Evolutionary conservation across 2,797 vertebrate genomes (phyloP).

Genomic region (Poliocrania exsul): DNA sequence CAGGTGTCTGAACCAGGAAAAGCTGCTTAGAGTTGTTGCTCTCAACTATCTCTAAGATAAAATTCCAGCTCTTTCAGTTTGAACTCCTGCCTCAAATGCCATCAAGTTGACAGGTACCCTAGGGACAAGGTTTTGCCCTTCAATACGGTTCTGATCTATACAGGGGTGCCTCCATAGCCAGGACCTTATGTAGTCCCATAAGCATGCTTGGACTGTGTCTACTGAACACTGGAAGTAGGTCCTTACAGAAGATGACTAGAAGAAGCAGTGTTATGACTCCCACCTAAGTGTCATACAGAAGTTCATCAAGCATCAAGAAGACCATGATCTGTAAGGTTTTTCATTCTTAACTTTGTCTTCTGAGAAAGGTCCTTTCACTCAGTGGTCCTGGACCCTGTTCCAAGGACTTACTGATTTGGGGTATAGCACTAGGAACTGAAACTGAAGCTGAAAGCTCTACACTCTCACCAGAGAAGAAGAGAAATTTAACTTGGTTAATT

Average conservation of each 20-base stretch:
- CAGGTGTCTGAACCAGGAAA: background rate
- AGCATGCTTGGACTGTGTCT: background rate
- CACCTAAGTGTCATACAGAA: background rate
- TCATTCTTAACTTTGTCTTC: background rate
- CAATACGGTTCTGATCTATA: background rate
- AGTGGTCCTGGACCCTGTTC: background rate
- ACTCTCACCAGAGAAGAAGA: background rate
- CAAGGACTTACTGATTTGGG: background rate
- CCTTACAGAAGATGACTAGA: background rate
- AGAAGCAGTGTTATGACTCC: background rate
- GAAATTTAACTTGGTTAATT: background rate
- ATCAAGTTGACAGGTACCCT: background rate
- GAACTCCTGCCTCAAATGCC: background rate
- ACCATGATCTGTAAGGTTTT: background rate
- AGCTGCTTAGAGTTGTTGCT: background rate
- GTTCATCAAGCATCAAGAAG: background rate
- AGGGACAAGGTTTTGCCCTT: background rate
- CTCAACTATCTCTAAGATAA: background rate
- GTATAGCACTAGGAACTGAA: background rate
- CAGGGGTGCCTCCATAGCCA: background rate
- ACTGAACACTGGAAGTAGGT: background rate
- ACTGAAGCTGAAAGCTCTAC: background rate
- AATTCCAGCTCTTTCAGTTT: background rate
- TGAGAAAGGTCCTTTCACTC: background rate
- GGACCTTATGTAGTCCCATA: fast-evolving